phyloP scores from a whole-genome alignment of 2,113 vertebrate species.

The Porphyrio hochstetteri region DNA sequence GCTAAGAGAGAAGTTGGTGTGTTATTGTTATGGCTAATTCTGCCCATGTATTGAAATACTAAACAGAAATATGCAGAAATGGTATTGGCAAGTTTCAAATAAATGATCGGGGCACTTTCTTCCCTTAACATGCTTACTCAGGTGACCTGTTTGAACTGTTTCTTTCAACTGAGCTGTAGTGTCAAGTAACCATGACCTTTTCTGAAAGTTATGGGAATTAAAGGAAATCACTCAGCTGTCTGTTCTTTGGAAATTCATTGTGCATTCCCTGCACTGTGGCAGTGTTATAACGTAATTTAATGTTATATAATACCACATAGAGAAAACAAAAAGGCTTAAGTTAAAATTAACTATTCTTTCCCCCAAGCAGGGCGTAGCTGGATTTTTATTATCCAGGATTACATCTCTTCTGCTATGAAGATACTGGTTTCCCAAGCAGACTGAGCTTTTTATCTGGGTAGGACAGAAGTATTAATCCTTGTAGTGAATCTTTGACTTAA shows the following conservation, averaged over 20 bases:
- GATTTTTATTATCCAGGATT: neutral
- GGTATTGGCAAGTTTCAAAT: neutral
- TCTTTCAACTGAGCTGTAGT: neutral
- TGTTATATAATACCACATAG: neutral
- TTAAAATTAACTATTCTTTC: neutral
- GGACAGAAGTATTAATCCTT: neutral
- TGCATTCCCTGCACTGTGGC: neutral
- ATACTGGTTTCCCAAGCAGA: neutral
- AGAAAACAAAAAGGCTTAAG: neutral
- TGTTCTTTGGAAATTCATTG: neutral
- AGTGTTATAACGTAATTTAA: neutral
- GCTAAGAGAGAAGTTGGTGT: neutral
- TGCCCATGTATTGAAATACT: neutral
- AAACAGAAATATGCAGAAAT: neutral
- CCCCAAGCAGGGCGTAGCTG: neutral
- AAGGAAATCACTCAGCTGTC: neutral
- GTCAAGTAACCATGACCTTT: neutral
- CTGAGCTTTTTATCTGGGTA: neutral
- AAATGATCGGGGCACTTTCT: neutral
- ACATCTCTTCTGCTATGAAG: neutral
- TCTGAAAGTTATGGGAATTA: neutral
- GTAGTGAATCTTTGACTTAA: neutral
- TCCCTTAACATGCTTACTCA: neutral
- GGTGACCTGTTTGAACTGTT: neutral
- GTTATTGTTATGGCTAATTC: slow-evolving; percentile 58